A percentile compares a stretch with the other conserved stretches of the same genome.
Evolutionary conservation across 1,140 invertebrate species (phyloP).

Genomic region (Drosophila hydei): DNA sequence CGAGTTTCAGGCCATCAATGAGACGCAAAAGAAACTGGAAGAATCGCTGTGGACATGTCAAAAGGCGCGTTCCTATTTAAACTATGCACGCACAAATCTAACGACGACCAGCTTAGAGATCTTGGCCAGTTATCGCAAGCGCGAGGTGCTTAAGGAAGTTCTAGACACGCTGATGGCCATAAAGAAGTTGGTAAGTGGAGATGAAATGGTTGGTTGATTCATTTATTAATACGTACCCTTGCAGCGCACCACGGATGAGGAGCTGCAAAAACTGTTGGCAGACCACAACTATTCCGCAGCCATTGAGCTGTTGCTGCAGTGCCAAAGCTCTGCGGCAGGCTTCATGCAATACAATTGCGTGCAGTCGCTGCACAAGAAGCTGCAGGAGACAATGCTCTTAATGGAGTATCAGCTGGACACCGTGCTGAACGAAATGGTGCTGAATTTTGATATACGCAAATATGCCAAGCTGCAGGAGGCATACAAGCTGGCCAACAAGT

Average conservation of each 20-base stretch:
- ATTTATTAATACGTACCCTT: neutral
- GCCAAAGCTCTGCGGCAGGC: slow-evolving; percentile 91
- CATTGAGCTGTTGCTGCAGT: slow-evolving; percentile 94
- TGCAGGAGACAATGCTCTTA: slow-evolving; percentile 95
- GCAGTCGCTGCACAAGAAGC: slow-evolving; percentile 91
- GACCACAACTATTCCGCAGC: slow-evolving; percentile 95
- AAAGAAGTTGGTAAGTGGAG: slow-evolving; percentile 87
- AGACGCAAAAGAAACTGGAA: slow-evolving; percentile 89
- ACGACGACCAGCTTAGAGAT: slow-evolving; percentile 94
- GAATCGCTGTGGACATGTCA: slow-evolving; percentile 89
- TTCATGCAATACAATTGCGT: slow-evolving; percentile 95
- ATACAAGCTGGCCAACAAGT: slow-evolving; percentile 93
- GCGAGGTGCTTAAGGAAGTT: slow-evolving; percentile 91
- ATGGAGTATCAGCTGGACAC: slow-evolving; percentile 96
- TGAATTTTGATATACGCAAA: slow-evolving; percentile 89
- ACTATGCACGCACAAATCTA: slow-evolving; percentile 91
- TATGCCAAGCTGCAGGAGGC: slow-evolving; percentile 93
- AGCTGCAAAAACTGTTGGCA: slow-evolving; percentile 91
- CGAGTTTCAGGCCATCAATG: slow-evolving; percentile 92
- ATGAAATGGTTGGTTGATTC: no score
- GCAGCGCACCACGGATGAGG: slow-evolving; percentile 91
- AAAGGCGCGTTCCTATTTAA: slow-evolving; percentile 89
- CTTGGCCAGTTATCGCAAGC: slow-evolving; percentile 93
- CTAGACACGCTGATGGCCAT: slow-evolving; percentile 92
- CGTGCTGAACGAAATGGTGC: slow-evolving; percentile 91